phyloP scores from a whole-genome alignment of 2,888 invertebrate genomes.

The Nudaria mundana region DNA sequence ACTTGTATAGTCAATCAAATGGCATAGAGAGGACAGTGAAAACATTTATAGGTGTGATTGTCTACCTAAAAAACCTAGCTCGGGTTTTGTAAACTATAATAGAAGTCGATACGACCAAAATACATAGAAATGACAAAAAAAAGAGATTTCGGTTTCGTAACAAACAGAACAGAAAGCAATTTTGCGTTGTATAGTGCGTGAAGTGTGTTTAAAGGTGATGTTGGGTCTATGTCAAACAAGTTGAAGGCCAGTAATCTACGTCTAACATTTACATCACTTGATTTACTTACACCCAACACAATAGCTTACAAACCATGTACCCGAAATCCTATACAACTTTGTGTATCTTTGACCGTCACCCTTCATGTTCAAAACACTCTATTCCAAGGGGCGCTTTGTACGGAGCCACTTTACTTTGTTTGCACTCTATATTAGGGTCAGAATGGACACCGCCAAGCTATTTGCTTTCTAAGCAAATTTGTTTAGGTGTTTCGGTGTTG shows the following conservation, averaged over 20 bases:
- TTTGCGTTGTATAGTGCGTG: too few relatives aligned
- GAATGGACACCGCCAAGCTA: constrained; percentile 28
- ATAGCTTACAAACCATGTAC: constrained; percentile 17
- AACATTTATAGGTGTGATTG: too few relatives aligned
- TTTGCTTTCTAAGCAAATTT: constrained; percentile 34
- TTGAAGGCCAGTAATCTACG: not conserved
- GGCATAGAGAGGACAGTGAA: too few relatives aligned
- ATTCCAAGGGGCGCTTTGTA: constrained; percentile 34
- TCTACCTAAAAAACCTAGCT: too few relatives aligned
- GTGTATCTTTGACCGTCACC: constrained; percentile 25
- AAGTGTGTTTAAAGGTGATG: too few relatives aligned
- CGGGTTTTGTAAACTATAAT: too few relatives aligned
- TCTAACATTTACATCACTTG: not conserved
- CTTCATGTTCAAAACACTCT: constrained; percentile 36
- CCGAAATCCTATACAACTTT: constrained; percentile 8
- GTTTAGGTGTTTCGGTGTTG: constrained; percentile 33
- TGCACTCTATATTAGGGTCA: constrained; percentile 23
- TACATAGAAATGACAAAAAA: too few relatives aligned
- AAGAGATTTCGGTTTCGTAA: too few relatives aligned
- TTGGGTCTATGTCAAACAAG: not conserved
- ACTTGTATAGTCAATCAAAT: too few relatives aligned
- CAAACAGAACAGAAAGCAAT: too few relatives aligned
- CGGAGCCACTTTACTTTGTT: constrained; percentile 30
- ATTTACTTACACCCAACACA: constrained; percentile 18
- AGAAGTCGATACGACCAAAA: too few relatives aligned